These are phyloP conservation scores for Melanostigma gelatinosum DNA, from an alignment of 2,113 vertebrate genomes.

Conservation along the genomic window DNA sequence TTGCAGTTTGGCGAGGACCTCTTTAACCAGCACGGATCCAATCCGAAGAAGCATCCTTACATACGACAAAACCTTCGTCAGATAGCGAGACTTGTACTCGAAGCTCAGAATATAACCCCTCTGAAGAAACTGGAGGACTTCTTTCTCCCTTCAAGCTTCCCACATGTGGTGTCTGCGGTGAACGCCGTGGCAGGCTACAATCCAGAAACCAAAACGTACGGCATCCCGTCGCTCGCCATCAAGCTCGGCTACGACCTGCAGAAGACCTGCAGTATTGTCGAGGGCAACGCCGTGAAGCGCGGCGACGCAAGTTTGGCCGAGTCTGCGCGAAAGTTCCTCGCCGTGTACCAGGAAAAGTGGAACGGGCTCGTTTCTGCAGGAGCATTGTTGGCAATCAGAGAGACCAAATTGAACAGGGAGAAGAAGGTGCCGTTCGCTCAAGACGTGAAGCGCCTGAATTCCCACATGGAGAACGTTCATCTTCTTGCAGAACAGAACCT, in stretches of 20 bases:
- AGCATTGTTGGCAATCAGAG: conserved; percentile 35
- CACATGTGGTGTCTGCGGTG: conserved; percentile 65
- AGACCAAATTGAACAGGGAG: conserved; percentile 1
- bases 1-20: conserved; percentile 65
- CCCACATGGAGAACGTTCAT: conserved; percentile 58
- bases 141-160: conserved; percentile 63
- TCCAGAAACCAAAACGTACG: conserved; percentile 45
- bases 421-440: conserved; percentile 42
- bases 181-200: conserved; percentile 66
- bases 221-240: conserved; percentile 55
- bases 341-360: conserved; percentile 62
- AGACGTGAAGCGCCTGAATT: conserved; percentile 53
- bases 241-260: conserved; percentile 69
- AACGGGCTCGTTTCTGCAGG: conserved; percentile 46
- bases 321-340: conserved; percentile 55
- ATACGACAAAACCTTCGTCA: conserved; percentile 69
- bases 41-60: conserved; percentile 24
- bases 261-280: conserved; percentile 64
- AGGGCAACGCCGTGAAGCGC: conserved; percentile 35
- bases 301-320: conserved; percentile 37
- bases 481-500: conserved; percentile 50
- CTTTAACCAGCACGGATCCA: background rate
- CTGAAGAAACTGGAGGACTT: conserved; percentile 68
- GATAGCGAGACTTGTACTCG: conserved; percentile 62
- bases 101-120: conserved; percentile 58